Percentiles rank a stretch among this genome's conserved stretches.
Evolutionary conservation across 2,888 invertebrate genomes (phyloP).

Genomic region (Cheilosia soror): DNA sequence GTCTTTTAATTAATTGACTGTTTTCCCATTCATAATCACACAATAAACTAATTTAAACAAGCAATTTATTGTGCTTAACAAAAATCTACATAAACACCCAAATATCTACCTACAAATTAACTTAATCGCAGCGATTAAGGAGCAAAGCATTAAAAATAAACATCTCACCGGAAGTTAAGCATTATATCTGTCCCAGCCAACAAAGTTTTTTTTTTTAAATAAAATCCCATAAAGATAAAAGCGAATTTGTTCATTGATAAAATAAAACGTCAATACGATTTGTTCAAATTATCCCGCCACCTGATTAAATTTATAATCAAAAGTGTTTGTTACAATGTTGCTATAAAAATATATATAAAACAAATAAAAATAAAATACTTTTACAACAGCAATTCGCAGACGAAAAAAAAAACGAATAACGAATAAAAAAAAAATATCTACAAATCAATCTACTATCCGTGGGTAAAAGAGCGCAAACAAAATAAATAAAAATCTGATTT

Average conservation of each 20-base stretch:
- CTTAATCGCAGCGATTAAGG: constrained; percentile 41
- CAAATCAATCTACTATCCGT: constrained; percentile 72
- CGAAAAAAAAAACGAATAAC: neutral
- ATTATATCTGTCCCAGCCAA: constrained; percentile 17
- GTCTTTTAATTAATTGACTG: constrained; percentile 37
- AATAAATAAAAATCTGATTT: constrained; percentile 77
- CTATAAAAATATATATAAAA: neutral
- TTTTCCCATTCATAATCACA: constrained; percentile 36
- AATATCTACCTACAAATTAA: constrained; percentile 7
- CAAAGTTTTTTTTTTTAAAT: neutral
- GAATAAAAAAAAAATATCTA: constrained; percentile 44
- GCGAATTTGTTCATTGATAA: constrained; percentile 37
- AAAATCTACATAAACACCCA: neutral
- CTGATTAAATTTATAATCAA: neutral
- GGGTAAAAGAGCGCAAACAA: constrained; percentile 70
- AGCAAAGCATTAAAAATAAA: constrained; percentile 31
- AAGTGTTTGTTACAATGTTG: too few species aligned
- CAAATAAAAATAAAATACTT: neutral
- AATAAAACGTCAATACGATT: neutral
- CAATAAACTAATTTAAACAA: constrained; percentile 40
- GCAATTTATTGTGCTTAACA: constrained; percentile 27
- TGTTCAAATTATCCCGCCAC: neutral
- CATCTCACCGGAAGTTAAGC: constrained; percentile 51
- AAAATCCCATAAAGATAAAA: constrained; percentile 28
- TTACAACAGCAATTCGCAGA: constrained; percentile 23